Evolutionary conservation across 2,797 vertebrate species (phyloP), one percentile per base, ranked within the genome.

Genomic region (Sebastes cheni): DNA sequence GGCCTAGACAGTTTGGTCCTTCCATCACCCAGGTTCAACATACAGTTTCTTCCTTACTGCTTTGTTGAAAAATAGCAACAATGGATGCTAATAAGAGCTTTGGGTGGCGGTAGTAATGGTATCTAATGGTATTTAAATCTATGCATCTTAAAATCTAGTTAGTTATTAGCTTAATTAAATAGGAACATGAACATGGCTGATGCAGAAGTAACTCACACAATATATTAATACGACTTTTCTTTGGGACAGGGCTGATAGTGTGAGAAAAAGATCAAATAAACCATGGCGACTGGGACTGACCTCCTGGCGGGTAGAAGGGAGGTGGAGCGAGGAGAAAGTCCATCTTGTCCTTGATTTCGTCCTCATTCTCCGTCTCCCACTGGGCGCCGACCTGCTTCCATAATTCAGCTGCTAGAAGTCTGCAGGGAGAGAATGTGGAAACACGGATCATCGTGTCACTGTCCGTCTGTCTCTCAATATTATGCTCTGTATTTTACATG

Each of bases 341-440:
- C 91, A 98, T 93, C 90, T 99, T 99, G 92, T 99, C 98, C 92
- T 99, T 99, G 82, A 99, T 94, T 72, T 99, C 97, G 0, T 97
- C 96, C 88, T 99, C 97, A 8, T 99, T 99, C 89, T 99, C 99
- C 42, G 96, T 96, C 89, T 99, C 97, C 99, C 99, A 99, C 74
- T 98, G 98, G 59, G 95, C 87, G 2, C 99, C 99, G 2, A 96
- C 87, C 84, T 95, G 95, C 76, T 93, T 96, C 99, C 99, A 99
- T 2, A 98, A 96, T 80, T 94, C 92, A 73, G 91, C 73, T 10
- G 98, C 96, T 67, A 95, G 79, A 50, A 95, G 86, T 85, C 99
- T 99, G 79, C 6, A 89, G 79, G 80, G 77, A 32, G 10, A 32
- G 52, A 23, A 46, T 39, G 34, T 4, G 2, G 16, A 80, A 60